These are phyloP conservation scores for Pycnonotus jocosus DNA, from an alignment of 2,113 vertebrate species.

Conservation along the genomic window DNA sequence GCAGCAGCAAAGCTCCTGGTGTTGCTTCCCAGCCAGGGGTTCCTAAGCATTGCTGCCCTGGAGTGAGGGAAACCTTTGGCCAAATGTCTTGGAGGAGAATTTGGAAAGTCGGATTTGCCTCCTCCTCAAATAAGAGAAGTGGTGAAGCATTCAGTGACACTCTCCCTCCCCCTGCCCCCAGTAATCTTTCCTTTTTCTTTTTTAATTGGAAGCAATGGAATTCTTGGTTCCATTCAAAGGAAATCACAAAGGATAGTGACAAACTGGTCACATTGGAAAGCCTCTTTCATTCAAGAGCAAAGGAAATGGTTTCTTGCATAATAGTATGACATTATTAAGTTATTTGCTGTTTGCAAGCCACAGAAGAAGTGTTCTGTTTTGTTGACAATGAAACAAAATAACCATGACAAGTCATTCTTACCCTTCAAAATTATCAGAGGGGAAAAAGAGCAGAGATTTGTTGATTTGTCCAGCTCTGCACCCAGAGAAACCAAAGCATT, in stretches of 20 bases:
- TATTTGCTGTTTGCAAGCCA: not conserved
- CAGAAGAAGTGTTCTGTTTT: not conserved
- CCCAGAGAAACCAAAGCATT: not conserved
- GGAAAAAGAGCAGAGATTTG: not conserved
- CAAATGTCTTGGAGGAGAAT: not conserved
- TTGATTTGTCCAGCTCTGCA: not conserved
- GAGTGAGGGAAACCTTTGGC: not conserved
- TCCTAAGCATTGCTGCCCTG: not conserved
- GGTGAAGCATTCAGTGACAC: not conserved
- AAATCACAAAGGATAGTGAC: not conserved
- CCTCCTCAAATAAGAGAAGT: not conserved
- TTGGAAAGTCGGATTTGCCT: not conserved
- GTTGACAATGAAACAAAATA: not conserved
- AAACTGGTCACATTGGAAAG: not conserved
- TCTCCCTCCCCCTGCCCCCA: too few species aligned
- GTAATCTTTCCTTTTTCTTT: not conserved
- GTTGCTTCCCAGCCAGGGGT: accelerated
- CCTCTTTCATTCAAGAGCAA: not conserved
- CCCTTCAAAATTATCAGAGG: not conserved
- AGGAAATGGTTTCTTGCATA: not conserved
- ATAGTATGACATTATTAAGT: not conserved
- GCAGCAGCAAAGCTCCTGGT: not conserved
- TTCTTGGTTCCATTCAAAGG: not conserved
- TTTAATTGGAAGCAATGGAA: not conserved
- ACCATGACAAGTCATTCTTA: not conserved